Conservation (phyloP, 1,140 invertebrate genomes). For the Drosophila littoralis region DNA sequence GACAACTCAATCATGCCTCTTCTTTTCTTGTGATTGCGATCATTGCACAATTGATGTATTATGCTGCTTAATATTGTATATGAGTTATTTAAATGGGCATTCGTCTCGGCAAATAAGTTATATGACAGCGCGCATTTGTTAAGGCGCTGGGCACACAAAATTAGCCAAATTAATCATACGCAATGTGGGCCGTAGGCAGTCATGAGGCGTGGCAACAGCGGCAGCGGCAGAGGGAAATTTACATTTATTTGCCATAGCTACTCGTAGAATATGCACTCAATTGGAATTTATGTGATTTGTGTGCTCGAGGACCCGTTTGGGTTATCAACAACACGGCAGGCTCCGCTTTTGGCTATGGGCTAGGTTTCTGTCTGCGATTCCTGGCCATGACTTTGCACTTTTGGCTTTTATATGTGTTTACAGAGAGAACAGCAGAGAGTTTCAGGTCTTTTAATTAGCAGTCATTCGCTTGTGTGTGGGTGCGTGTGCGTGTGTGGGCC, state of each 20-base stretch:
- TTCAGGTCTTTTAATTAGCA: slow-evolving; percentile 76
- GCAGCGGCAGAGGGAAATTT: slow-evolving; percentile 51
- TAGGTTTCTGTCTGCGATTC: neutral
- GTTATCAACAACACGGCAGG: slow-evolving; percentile 80
- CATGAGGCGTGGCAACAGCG: neutral
- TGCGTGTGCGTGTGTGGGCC: neutral
- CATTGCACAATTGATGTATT: slow-evolving; percentile 3
- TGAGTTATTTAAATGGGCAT: slow-evolving; percentile 48
- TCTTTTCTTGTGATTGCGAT: neutral
- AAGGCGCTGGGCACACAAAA: slow-evolving; percentile 37
- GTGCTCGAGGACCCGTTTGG: slow-evolving; percentile 79
- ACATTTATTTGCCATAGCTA: slow-evolving; percentile 67
- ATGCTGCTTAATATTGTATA: neutral
- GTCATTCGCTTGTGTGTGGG: slow-evolving; percentile 14
- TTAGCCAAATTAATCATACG: slow-evolving; percentile 78
- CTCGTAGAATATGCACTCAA: slow-evolving; percentile 81
- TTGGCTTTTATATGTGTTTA: slow-evolving; percentile 51
- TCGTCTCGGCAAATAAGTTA: slow-evolving; percentile 8
- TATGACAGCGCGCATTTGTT: slow-evolving; percentile 15
- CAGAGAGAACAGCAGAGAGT: slow-evolving; percentile 16
- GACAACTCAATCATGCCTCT: neutral
- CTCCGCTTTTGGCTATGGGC: slow-evolving; percentile 22
- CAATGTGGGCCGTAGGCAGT: slow-evolving; percentile 44
- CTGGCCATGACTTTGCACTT: slow-evolving; percentile 72
- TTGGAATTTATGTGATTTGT: slow-evolving; percentile 84